Evolutionary conservation across 2,888 invertebrate genomes (phyloP).

Genomic region (Idaea aversata): DNA sequence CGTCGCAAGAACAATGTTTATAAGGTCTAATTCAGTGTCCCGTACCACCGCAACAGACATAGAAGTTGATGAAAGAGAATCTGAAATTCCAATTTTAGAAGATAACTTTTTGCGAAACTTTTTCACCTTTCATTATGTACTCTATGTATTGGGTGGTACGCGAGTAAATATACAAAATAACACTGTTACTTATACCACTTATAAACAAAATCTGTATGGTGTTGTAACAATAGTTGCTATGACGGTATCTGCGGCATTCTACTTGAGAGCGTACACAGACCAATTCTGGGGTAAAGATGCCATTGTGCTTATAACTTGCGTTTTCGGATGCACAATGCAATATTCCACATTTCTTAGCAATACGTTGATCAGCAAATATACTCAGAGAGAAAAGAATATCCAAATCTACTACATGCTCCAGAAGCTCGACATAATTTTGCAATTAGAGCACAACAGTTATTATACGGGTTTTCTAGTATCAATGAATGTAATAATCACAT

Average conservation of each 20-base stretch:
- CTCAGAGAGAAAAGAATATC: conserved; percentile 22
- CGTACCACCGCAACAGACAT: background rate
- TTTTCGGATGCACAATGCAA: conserved; percentile 22
- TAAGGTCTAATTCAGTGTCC: background rate
- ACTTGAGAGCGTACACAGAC: conserved; percentile 25
- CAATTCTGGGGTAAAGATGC: conserved; percentile 19
- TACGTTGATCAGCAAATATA: conserved; percentile 31
- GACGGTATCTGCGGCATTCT: conserved; percentile 26
- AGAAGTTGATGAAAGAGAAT: background rate
- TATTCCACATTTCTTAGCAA: conserved; percentile 29
- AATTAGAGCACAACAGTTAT: conserved; percentile 22
- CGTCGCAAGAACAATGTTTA: background rate
- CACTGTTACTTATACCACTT: background rate
- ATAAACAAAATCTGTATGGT: background rate
- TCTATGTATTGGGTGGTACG: background rate
- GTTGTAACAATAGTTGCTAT: background rate
- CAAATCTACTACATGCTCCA: conserved; percentile 32
- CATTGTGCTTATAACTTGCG: conserved; percentile 19
- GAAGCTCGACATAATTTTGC: conserved; percentile 34
- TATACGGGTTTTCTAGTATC: conserved; percentile 27
- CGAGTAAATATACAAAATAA: conserved; percentile 7
- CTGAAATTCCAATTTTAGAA: background rate
- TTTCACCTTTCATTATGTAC: background rate
- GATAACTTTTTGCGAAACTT: background rate
- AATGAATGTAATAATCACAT: conserved; percentile 22